phyloP scores from a whole-genome alignment of 2,888 invertebrate species.

The Agonopterix alstromeriana region DNA sequence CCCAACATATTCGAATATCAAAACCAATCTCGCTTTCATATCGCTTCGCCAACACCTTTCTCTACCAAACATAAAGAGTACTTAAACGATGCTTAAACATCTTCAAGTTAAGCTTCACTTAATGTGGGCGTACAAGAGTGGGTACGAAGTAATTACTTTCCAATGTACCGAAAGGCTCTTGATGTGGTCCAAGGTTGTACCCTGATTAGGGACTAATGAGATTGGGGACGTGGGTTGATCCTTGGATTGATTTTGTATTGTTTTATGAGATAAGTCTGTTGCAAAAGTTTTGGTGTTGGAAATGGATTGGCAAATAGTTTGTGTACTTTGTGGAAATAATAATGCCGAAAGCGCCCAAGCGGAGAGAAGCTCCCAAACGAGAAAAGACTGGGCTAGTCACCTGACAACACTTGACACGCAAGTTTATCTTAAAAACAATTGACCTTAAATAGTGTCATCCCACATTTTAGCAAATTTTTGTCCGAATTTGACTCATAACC shows the following conservation, averaged over 20 bases:
- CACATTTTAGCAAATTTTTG: too few relatives aligned
- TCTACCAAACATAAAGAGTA: constrained; percentile 26
- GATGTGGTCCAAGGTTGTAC: constrained; percentile 12
- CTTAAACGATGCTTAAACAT: constrained; percentile 38
- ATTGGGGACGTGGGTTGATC: constrained; percentile 19
- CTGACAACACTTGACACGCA: too few relatives aligned
- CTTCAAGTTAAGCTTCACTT: constrained; percentile 30
- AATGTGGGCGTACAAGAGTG: constrained; percentile 29
- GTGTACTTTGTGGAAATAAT: too few relatives aligned
- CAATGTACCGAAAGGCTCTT: constrained; percentile 36
- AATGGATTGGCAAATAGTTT: too few relatives aligned
- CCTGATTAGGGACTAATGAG: constrained; percentile 28
- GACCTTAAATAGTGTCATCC: too few relatives aligned
- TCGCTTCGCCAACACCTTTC: constrained; percentile 1
- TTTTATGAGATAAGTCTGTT: not conserved
- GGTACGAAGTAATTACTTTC: constrained; percentile 53
- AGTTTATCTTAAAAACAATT: too few relatives aligned
- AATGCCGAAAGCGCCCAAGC: too few relatives aligned
- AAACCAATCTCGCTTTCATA: not conserved
- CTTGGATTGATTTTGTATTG: not conserved
- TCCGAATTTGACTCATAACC: too few relatives aligned
- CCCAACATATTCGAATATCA: too few relatives aligned
- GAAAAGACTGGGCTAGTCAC: too few relatives aligned
- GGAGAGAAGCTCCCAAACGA: too few relatives aligned
- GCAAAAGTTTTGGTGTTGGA: too few relatives aligned